phyloP scores from a whole-genome alignment of 2,888 invertebrate genomes.

The Spialia ferax region DNA sequence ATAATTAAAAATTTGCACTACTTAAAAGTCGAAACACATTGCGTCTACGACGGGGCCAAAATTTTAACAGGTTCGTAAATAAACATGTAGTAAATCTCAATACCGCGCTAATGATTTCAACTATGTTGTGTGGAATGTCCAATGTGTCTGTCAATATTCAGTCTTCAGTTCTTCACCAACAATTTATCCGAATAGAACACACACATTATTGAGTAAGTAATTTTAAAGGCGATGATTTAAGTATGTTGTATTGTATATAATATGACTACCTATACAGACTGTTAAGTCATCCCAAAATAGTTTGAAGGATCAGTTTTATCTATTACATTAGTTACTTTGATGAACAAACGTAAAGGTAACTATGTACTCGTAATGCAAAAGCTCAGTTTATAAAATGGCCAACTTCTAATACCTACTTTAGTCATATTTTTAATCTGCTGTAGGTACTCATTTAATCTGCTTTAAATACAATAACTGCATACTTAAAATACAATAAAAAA shows the following conservation, averaged over 20 bases:
- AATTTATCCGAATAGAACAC: not conserved
- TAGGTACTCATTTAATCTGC: not conserved
- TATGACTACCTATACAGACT: no score
- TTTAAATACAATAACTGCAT: not conserved
- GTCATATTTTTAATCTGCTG: no score
- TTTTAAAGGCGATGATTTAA: not conserved
- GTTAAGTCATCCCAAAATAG: no score
- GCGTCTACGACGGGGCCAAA: constrained; percentile 4
- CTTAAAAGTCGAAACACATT: not conserved
- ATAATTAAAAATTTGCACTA: no score
- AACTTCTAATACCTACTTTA: not conserved
- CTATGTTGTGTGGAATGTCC: constrained; percentile 11
- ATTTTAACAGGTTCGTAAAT: not conserved
- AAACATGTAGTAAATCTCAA: constrained; percentile 12
- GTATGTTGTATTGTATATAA: no score
- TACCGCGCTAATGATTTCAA: constrained; percentile 13
- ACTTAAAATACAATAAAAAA: not conserved
- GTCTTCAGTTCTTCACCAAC: not conserved
- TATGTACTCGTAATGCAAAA: not conserved
- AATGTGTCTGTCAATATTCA: not conserved
- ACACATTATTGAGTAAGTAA: not conserved
- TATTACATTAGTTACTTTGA: no score
- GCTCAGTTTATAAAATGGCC: not conserved
- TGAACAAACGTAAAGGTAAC: no score
- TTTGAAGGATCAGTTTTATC: no score